A percentile compares a stretch with the other conserved stretches of the same genome.
Evolutionary conservation across 2,797 vertebrate genomes (phyloP).

Genomic region (Streptopelia turtur): DNA sequence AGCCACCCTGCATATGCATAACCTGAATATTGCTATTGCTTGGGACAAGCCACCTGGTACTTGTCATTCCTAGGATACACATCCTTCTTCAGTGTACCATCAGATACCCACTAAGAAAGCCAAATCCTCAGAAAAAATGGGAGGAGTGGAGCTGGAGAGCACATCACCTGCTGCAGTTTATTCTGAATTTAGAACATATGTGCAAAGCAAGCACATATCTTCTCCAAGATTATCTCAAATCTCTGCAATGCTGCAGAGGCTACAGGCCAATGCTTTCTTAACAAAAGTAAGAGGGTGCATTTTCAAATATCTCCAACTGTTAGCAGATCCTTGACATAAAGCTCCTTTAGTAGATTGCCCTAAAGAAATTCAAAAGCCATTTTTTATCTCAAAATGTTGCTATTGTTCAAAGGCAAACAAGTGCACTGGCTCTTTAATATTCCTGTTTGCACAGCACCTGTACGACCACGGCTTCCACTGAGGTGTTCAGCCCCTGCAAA

Average conservation of each 20-base stretch:
- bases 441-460: neutral
- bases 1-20: neutral
- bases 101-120: neutral
- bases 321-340: neutral
- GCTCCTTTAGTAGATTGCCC: neutral
- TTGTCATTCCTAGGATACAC: neutral
- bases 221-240: constrained; percentile 11
- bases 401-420: neutral
- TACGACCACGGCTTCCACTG: neutral
- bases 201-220: neutral
- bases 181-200: neutral
- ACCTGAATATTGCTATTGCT: neutral
- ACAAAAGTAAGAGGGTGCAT: neutral
- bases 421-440: neutral
- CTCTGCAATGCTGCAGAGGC: neutral
- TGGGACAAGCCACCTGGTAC: neutral
- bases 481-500: neutral
- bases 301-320: neutral
- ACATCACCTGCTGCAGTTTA: neutral
- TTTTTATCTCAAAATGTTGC: neutral
- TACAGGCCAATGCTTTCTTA: neutral
- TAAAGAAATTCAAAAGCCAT: neutral
- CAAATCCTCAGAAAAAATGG: neutral
- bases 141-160: neutral
- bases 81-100: neutral